Base-by-base conservation (phyloP, 2,888 invertebrate species). In the Pegoplata infirma region DNA sequence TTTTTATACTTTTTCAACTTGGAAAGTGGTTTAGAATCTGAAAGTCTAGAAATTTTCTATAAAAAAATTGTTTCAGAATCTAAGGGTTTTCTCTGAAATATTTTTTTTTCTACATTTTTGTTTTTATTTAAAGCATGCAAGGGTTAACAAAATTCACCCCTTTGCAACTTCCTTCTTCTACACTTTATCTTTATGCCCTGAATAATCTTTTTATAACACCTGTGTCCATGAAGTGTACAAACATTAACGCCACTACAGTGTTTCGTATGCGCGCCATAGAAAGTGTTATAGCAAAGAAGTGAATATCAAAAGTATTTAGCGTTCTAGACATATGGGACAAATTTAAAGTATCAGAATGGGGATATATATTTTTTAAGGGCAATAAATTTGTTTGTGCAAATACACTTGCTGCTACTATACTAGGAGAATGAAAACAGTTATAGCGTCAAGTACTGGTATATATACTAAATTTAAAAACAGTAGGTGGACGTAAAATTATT, bases 301-400 rank as follows among this genome's bases (percentile, higher is more conserved):
- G 53, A 21, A 49, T 64, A 40, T 49, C 12, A 19, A 47, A 25
- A 56, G 49, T 49, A 72, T 67, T 76, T 72, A 68, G 63, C 51
- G 44, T 46, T 56, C 17, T 49, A 51, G 55, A 69, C 69, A 69
- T 66, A 55, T 74, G 73, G 64, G 58, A 68, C 36, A 63, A 46
- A 64, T 64, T 56, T 59, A 47, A 49, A 28, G 17, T 19, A 68
- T 63, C 56, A 19, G 67, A 58, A 40, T n/a, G 55, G 53, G 61
- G 67, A 55, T 63, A 74, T n/a, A n/a, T 40, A 5, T 40, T n/a
- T 40, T 25, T 1, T 12, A 40, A 56, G 44, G n/a, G 69, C 58
- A 64, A 69, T 59, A 74, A 74, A 67, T 61, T 74, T 53, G 63
- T 63, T 58, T 51, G 61, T 47, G 55, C 28, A 55, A 78, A 69